Conservation (phyloP, 2,888 invertebrate species). For the Orthosia gothica region DNA sequence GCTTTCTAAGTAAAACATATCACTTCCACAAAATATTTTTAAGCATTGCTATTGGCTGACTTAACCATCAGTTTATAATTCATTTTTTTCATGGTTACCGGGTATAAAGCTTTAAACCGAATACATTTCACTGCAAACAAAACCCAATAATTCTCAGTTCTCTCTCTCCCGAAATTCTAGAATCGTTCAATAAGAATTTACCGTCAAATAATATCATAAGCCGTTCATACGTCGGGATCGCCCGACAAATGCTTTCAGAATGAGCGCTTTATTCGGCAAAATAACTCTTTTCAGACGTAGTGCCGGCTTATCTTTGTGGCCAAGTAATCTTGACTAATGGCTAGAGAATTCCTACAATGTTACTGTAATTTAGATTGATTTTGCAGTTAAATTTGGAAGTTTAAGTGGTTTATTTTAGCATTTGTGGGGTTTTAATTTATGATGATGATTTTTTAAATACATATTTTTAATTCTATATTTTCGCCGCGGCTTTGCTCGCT, state of each 20-base stretch:
- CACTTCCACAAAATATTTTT: too few species aligned
- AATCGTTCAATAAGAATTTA: conserved; percentile 52
- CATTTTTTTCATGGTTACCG: too few species aligned
- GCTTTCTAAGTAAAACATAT: too few species aligned
- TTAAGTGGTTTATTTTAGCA: not conserved
- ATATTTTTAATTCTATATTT: too few species aligned
- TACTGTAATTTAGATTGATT: conserved; percentile 68
- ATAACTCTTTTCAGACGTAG: conserved; percentile 60
- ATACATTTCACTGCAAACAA: not conserved
- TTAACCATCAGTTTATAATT: too few species aligned
- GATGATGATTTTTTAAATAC: too few species aligned
- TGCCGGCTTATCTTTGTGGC: conserved; percentile 58
- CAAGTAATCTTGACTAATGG: conserved; percentile 65
- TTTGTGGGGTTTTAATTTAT: not conserved
- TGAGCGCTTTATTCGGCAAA: conserved; percentile 59
- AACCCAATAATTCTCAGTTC: conserved; percentile 7
- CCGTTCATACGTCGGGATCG: conserved; percentile 49
- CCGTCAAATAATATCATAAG: conserved; percentile 58
- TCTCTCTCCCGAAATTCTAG: conserved; percentile 1
- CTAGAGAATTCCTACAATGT: conserved; percentile 54
- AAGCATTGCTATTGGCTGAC: too few species aligned
- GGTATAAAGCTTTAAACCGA: too few species aligned
- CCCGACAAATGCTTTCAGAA: conserved; percentile 59
- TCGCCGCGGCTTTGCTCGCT: too few species aligned
- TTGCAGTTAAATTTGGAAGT: conserved; percentile 45